These are phyloP conservation scores for Camponotus fellah DNA, from an alignment of 2,888 invertebrate species.

Conservation along the genomic window DNA sequence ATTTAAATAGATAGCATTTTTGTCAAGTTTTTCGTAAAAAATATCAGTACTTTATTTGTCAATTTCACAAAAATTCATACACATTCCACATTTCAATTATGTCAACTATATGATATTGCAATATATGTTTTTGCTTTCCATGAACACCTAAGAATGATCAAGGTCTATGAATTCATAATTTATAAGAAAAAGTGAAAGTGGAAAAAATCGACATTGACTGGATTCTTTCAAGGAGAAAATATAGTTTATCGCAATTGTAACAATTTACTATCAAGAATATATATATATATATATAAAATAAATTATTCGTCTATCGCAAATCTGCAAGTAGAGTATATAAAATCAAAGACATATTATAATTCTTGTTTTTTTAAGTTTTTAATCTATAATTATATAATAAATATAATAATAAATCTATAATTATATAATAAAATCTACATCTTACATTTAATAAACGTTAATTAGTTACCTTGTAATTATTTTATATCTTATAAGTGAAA, in stretches of 20 bases:
- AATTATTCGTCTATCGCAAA: too few species aligned
- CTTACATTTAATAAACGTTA: not conserved
- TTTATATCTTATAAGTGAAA: too few species aligned
- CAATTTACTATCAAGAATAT: not conserved
- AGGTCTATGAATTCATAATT: constrained; percentile 25
- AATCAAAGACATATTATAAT: too few species aligned
- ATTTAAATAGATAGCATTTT: too few species aligned
- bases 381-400: not conserved
- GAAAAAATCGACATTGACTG: not conserved
- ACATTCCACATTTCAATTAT: not conserved
- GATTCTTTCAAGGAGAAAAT: constrained; percentile 9
- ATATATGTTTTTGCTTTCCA: not conserved
- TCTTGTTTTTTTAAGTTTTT: not conserved
- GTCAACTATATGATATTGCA: constrained; percentile 11
- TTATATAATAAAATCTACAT: not conserved
- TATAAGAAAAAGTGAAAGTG: constrained; percentile 12
- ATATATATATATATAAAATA: too few species aligned
- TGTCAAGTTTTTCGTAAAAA: not conserved
- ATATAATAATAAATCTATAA: too few species aligned
- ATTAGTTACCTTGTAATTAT: not conserved
- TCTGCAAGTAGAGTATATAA: too few species aligned
- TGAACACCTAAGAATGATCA: not conserved
- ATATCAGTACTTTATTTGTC: not conserved
- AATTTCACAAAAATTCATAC: not conserved
- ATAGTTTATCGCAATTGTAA: not conserved